Evolutionary conservation across 2,888 invertebrate species (phyloP).

Genomic region (Mantis religiosa): DNA sequence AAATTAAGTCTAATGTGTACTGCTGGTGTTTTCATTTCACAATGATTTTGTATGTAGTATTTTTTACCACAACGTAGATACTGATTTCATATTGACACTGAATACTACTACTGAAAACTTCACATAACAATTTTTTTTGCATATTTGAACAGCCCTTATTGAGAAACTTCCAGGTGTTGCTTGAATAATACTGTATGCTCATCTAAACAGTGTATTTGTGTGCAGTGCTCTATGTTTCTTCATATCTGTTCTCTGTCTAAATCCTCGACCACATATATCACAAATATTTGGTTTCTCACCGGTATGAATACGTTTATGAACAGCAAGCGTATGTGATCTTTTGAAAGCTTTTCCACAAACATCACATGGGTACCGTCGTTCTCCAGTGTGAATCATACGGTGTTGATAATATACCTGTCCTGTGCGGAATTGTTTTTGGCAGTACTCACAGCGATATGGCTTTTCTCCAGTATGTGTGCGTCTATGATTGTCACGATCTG

Average conservation of each 20-base stretch:
- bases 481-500: conserved; percentile 32
- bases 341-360: conserved; percentile 31
- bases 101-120: too few relatives aligned
- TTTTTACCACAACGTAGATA: too few relatives aligned
- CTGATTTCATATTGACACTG: too few relatives aligned
- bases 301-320: conserved; percentile 32
- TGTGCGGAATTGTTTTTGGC: conserved; percentile 30
- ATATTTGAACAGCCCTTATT: neutral
- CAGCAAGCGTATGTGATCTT: conserved; percentile 31
- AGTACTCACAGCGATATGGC: conserved; percentile 32
- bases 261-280: conserved; percentile 31
- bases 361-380: conserved; percentile 31
- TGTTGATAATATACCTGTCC: conserved; percentile 31
- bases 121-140: too few relatives aligned
- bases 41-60: too few relatives aligned
- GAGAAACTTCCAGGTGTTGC: neutral
- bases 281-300: conserved; percentile 32
- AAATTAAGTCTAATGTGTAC: too few relatives aligned
- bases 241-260: conserved; percentile 32
- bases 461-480: conserved; percentile 33
- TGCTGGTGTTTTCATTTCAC: too few relatives aligned
- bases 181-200: neutral
- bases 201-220: neutral
- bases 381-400: conserved; percentile 33
- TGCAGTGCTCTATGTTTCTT: conserved; percentile 27